Conservation (phyloP, 2,888 invertebrate genomes). For the Electrophaes corylata region DNA sequence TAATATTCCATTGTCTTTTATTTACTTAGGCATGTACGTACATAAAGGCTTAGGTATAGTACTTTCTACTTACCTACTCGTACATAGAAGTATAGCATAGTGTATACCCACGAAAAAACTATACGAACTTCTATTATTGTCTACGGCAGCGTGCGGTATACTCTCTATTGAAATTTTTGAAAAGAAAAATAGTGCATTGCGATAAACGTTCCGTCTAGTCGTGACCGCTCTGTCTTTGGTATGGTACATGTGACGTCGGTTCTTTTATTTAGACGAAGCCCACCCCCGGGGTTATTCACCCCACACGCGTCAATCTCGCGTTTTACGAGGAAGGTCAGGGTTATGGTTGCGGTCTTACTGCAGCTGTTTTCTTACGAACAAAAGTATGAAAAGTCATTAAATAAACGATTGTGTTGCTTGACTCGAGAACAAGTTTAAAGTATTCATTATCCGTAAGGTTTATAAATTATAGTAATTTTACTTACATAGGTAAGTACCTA, state of each 20-base stretch:
- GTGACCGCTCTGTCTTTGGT: conserved; percentile 21
- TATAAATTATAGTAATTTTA: too few species aligned
- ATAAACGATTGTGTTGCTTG: background rate
- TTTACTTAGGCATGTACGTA: background rate
- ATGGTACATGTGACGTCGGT: conserved; percentile 52
- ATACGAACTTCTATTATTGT: background rate
- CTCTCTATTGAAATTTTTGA: conserved; percentile 23
- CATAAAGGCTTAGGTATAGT: background rate
- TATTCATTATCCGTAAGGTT: background rate
- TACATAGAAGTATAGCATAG: background rate
- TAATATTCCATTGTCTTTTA: conserved; percentile 22
- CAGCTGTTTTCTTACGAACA: conserved; percentile 30
- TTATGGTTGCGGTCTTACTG: conserved; percentile 52
- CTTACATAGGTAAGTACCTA: too few species aligned
- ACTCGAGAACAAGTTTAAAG: background rate
- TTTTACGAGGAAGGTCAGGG: conserved; percentile 75
- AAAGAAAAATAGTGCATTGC: conserved; percentile 22
- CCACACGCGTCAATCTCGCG: conserved; percentile 53
- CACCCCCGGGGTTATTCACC: conserved; percentile 77
- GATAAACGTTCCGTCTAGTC: conserved; percentile 26
- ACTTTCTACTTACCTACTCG: background rate
- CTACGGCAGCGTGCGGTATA: conserved; percentile 2
- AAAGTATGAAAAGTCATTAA: conserved; percentile 9
- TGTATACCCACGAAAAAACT: background rate
- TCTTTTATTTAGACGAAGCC: conserved; percentile 76